Evolutionary conservation across 2,113 vertebrate species (phyloP).

Genomic region (Anser brachyrhynchus): DNA sequence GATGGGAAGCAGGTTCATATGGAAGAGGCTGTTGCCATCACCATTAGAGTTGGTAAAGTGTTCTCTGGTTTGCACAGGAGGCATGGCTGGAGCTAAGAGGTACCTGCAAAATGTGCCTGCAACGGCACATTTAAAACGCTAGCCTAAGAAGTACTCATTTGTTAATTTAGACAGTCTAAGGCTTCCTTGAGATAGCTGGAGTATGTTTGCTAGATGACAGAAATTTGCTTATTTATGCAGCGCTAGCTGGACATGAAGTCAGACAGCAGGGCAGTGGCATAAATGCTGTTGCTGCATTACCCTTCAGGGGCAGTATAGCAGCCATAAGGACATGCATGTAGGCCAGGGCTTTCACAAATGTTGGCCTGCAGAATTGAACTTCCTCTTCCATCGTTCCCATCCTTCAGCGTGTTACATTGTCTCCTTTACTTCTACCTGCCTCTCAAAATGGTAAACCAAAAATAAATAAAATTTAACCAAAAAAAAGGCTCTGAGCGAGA

Average conservation of each 20-base stretch:
- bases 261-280: background rate
- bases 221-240: background rate
- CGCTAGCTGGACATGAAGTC: background rate
- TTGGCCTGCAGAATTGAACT: background rate
- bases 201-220: background rate
- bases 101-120: background rate
- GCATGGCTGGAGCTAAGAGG: background rate
- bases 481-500: background rate
- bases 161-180: background rate
- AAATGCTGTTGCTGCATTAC: background rate
- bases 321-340: no score
- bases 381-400: rapidly evolving
- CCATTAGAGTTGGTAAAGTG: no score
- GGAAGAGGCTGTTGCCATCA: background rate
- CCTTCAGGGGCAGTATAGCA: background rate
- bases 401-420: background rate
- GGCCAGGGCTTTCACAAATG: background rate
- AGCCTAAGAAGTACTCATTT: background rate
- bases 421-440: background rate
- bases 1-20: background rate
- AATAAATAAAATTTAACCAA: background rate
- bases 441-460: background rate
- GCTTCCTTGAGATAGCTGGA: background rate
- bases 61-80: background rate
- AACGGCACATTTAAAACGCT: background rate